A percentile compares a stretch with the other conserved stretches of the same genome.
Conservation (phyloP, 2,888 invertebrate genomes). For the Melanostoma scalare region DNA sequence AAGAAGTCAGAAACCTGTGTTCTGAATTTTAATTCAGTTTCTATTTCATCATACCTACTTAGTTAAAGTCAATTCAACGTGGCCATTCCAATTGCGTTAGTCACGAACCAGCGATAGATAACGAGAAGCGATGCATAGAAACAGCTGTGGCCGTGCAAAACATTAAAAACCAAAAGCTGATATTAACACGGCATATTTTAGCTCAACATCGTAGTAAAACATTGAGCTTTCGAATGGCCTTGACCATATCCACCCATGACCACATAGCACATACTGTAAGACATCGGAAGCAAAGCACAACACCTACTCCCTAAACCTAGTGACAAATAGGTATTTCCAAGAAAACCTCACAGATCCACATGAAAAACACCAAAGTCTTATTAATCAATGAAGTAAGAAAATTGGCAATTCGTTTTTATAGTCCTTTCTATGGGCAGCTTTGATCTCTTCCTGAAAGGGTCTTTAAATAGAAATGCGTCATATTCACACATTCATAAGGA, state of each 20-base stretch:
- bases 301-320: too few species aligned
- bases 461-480: conserved; percentile 58
- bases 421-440: background rate
- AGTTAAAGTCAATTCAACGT: too few species aligned
- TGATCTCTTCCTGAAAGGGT: background rate
- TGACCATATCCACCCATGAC: conserved; percentile 33
- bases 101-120: too few species aligned
- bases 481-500: conserved; percentile 17
- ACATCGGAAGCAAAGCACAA: too few species aligned
- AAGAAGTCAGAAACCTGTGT: too few species aligned
- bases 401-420: conserved; percentile 13
- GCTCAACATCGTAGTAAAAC: background rate
- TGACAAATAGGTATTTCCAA: background rate
- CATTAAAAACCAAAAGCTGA: conserved; percentile 23
- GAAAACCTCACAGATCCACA: background rate
- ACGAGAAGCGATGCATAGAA: too few species aligned
- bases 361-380: conserved; percentile 17
- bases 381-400: conserved; percentile 46
- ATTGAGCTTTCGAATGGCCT: conserved; percentile 25
- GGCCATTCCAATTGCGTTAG: too few species aligned
- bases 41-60: too few species aligned
- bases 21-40: too few species aligned
- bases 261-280: background rate
- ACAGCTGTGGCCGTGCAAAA: conserved; percentile 13
- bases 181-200: background rate